Evolutionary conservation across 1,140 invertebrate genomes (phyloP), one percentile per base, ranked within the genome.

Genomic region (Danaus melanippus): DNA sequence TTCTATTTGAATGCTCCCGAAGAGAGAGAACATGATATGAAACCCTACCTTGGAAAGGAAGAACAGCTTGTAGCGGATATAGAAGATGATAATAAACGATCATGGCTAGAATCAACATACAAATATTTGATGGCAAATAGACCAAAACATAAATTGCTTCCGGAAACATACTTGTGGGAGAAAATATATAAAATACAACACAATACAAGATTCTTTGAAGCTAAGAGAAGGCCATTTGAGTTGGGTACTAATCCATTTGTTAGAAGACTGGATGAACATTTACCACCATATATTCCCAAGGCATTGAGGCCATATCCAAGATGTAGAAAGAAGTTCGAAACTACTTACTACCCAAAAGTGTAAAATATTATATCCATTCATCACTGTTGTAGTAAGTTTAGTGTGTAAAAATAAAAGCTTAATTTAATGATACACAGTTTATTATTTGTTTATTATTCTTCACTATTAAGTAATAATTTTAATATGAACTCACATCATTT

Each of bases 161-260:
- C 92, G 32, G 93, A 95, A 86, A 86, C 92, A 40, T 92, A 93
- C 62, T 64, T 90, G 48, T 96, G 93, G 93, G 92, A 95, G 64
- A 89, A 89, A 48, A 92, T 95, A 52, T 96, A 93, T 68, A 92
- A 93, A 72, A 90, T 93, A 42, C 78, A 91, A 65, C 71, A 90
- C 58, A 89, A 92, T 10, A 93, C 90, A 0, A 83, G 92, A 54
- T 89, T 89, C 42, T 71, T 92, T 75, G 93, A 94, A 60, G 88
- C 90, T n/a, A 91, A 86, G 69, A 80, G 88, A 15, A 87, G 92
- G 46, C 91, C 89, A 60, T 95, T 93, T 84, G 90, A 94, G 76
- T 58, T 74, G 17, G 86, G 84, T 12, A 79, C 88, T 21, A 90
- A 92, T 72, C 89, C 89, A n/a, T 89, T 70, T 46, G 71, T 83